Conservation (phyloP, 2,888 invertebrate species). For the Tromatobia lineatoria region DNA sequence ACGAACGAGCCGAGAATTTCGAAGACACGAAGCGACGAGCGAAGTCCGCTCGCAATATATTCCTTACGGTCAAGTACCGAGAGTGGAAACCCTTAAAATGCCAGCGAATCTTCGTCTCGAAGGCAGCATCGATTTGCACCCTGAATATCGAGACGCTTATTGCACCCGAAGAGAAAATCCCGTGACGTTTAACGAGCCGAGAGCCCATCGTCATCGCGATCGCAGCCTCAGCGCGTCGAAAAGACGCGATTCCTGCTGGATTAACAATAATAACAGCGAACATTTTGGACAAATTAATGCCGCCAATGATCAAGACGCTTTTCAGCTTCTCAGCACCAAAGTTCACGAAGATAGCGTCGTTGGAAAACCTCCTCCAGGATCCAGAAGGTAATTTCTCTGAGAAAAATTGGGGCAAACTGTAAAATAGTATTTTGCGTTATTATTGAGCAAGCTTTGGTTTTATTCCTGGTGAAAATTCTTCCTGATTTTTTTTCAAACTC, state of each 20-base stretch:
- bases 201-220: slow-evolving; percentile 75
- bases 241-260: slow-evolving; percentile 77
- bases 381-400: slow-evolving; percentile 75
- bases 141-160: slow-evolving; percentile 86
- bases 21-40: slow-evolving; percentile 72
- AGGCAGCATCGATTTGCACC: slow-evolving; percentile 83
- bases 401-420: not conserved
- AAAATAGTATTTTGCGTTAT: too few relatives aligned
- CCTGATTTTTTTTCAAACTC: too few relatives aligned
- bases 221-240: slow-evolving; percentile 79
- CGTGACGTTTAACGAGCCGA: slow-evolving; percentile 66
- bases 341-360: slow-evolving; percentile 80
- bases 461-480: too few relatives aligned
- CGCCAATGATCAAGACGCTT: slow-evolving; percentile 79
- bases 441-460: too few relatives aligned
- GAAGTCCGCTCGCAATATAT: slow-evolving; percentile 80
- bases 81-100: slow-evolving; percentile 80
- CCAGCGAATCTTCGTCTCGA: slow-evolving; percentile 84
- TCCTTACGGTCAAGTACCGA: slow-evolving; percentile 79
- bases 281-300: slow-evolving; percentile 77
- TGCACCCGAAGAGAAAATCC: slow-evolving; percentile 72
- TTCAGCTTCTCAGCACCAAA: slow-evolving; percentile 80
- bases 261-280: slow-evolving; percentile 77
- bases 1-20: slow-evolving; percentile 57
- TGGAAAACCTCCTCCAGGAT: slow-evolving; percentile 79